Percentiles rank a stretch among this genome's conserved stretches.
Conservation (phyloP, 2,113 vertebrate species). For the Sprattus sprattus region DNA sequence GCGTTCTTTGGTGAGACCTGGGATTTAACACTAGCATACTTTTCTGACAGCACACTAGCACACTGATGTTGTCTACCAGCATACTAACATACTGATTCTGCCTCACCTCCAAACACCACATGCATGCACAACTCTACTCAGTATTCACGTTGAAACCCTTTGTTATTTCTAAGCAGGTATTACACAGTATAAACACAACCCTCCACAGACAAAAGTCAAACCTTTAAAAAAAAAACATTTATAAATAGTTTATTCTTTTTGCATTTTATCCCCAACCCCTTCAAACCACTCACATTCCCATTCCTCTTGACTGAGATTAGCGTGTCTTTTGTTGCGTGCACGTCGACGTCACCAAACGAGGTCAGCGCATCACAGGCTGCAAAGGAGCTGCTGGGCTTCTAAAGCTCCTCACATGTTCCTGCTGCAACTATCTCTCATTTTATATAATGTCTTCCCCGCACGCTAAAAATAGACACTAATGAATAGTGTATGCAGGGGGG, state of each 20-base stretch:
- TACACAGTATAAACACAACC: neutral
- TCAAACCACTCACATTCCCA: neutral
- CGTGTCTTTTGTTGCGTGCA: neutral
- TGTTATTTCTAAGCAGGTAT: neutral
- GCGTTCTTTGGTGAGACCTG: neutral
- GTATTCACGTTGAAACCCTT: neutral
- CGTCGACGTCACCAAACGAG: neutral
- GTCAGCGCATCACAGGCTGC: neutral
- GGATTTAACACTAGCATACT: neutral
- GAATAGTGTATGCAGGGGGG: constrained; percentile 57
- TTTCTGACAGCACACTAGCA: neutral
- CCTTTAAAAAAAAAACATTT: neutral
- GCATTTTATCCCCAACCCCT: neutral
- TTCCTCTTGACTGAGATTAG: neutral
- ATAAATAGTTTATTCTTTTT: neutral
- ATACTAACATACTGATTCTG: neutral
- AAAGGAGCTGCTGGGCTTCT: neutral
- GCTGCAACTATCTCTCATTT: neutral
- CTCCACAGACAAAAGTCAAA: neutral
- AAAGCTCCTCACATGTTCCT: neutral
- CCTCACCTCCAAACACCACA: neutral
- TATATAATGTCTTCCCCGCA: neutral
- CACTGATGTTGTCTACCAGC: neutral
- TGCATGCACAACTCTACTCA: neutral
- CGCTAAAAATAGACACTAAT: constrained; percentile 60